Base-by-base conservation (phyloP, 2,113 vertebrate genomes). In the Trochalopteron elliotii region DNA sequence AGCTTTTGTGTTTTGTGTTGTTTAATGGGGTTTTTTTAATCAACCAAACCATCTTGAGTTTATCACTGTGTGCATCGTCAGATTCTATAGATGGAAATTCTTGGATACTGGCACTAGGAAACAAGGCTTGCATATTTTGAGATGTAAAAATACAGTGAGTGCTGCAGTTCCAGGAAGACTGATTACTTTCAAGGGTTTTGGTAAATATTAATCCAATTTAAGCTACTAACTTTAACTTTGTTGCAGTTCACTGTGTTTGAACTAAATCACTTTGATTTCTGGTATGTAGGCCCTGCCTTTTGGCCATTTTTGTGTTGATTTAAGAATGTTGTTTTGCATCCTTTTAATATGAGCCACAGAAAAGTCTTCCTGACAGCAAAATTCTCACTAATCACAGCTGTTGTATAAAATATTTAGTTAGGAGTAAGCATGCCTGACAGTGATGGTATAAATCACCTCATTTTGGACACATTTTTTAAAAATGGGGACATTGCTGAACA, bases 381-480 rank as follows among this genome's bases (percentile, higher is more conserved):
- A 64, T 83, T 87, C 47, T 90, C 61, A 59, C 65, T 95, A 52
- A 89, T 86, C 67, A 79, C 91, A 97, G 77, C 89, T 97, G 92
- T 91, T 92, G 15, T 80, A 76, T 83, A 53, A 95, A 93, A 89
- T 76, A 42, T 45, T 95, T 78, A 76, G 68, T n/a, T 93, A 96
- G 60, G 67, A 91, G 25, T 81, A 95, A 95, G 61, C 70, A 71
- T 90, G 55, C 57, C 84, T 94, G n/a, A 72, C 57, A 94, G 56
- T 96, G 39, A 52, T 91, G 57, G n/a, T 79, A 83, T 96, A 95
- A 97, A 96, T 97, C 84, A 88, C 69, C 68, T 92, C 7, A 16
- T 88, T 96, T 90, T 74, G 81, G 94, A 84, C 70, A 91, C 52
- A 61, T 92, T 76, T 95, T 91, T 89, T 23, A 70, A 63, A 89